A percentile compares a stretch with the other conserved stretches of the same genome.
Evolutionary conservation across 2,888 invertebrate species (phyloP).

Genomic region (Epinotia demarniana): DNA sequence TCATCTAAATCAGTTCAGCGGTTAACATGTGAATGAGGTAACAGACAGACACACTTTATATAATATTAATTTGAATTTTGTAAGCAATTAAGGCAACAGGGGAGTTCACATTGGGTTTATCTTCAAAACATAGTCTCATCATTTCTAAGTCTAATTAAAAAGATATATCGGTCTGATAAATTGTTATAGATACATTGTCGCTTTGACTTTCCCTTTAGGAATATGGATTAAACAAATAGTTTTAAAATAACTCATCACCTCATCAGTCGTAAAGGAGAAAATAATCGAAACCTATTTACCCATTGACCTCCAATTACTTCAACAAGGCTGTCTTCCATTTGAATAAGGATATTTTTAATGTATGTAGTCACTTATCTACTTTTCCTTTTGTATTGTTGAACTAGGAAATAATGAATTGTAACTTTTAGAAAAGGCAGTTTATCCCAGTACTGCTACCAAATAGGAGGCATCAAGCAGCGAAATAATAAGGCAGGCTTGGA

Average conservation of each 20-base stretch:
- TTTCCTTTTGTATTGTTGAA: neutral
- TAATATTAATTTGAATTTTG: neutral
- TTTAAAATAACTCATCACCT: neutral
- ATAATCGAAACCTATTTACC: neutral
- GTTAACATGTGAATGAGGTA: too few relatives aligned
- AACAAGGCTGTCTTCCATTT: neutral
- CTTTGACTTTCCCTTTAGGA: too few relatives aligned
- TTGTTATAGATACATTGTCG: too few relatives aligned
- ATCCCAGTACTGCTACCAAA: slow-evolving; percentile 93
- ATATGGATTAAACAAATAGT: too few relatives aligned
- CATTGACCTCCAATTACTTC: neutral
- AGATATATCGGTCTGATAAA: too few relatives aligned
- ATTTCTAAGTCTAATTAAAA: neutral
- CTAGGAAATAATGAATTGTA: neutral
- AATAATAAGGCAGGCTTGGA: slow-evolving; percentile 84
- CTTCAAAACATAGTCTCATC: neutral
- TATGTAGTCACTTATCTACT: neutral
- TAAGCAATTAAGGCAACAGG: too few relatives aligned
- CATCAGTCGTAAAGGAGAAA: neutral
- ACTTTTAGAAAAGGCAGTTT: slow-evolving; percentile 87
- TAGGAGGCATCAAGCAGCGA: slow-evolving; percentile 90
- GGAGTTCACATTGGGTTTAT: too few relatives aligned
- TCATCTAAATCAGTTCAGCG: too few relatives aligned
- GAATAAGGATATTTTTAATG: neutral
- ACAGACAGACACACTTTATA: neutral